Evolutionary conservation across 2,888 invertebrate species (phyloP).

Genomic region (Shargacucullia verbasci): DNA sequence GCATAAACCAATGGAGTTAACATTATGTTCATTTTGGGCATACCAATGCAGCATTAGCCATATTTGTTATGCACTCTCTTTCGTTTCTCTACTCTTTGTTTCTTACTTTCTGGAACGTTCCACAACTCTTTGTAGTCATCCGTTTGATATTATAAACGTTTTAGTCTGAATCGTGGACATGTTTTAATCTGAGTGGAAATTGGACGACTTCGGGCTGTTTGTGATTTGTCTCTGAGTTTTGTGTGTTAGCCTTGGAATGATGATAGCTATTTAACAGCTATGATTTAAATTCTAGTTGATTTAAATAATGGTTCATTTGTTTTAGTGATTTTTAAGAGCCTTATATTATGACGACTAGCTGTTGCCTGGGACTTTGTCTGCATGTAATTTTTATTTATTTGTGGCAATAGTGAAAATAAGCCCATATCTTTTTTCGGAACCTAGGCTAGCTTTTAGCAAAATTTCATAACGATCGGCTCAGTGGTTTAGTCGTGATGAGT

Average conservation of each 20-base stretch:
- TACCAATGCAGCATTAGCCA: too few relatives aligned
- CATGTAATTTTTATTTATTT: too few relatives aligned
- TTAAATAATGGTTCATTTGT: conserved; percentile 6
- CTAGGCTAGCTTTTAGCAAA: too few relatives aligned
- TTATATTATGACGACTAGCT: too few relatives aligned
- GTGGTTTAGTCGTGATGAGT: too few relatives aligned
- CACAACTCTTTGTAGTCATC: conserved; percentile 69
- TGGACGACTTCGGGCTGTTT: conserved; percentile 30
- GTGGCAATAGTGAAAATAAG: too few relatives aligned
- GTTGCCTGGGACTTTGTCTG: too few relatives aligned
- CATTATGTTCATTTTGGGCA: too few relatives aligned
- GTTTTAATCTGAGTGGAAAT: conserved; percentile 47
- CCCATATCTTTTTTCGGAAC: too few relatives aligned
- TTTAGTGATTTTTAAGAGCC: conserved; percentile 4
- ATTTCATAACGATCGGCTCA: too few relatives aligned
- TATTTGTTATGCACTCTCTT: conserved; percentile 4
- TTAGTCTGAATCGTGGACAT: conserved; percentile 45
- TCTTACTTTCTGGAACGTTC: conserved; percentile 46
- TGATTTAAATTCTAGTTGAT: conserved; percentile 35
- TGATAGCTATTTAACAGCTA: conserved; percentile 9
- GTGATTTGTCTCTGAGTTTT: conserved; percentile 20
- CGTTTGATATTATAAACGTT: conserved; percentile 71
- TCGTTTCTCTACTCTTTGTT: not conserved
- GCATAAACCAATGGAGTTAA: too few relatives aligned
- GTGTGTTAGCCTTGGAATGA: conserved; percentile 15